A percentile compares a stretch with the other conserved stretches of the same genome.
These are phyloP conservation scores for Chelonus formosanus DNA, from an alignment of 2,888 invertebrate species.

Conservation along the genomic window DNA sequence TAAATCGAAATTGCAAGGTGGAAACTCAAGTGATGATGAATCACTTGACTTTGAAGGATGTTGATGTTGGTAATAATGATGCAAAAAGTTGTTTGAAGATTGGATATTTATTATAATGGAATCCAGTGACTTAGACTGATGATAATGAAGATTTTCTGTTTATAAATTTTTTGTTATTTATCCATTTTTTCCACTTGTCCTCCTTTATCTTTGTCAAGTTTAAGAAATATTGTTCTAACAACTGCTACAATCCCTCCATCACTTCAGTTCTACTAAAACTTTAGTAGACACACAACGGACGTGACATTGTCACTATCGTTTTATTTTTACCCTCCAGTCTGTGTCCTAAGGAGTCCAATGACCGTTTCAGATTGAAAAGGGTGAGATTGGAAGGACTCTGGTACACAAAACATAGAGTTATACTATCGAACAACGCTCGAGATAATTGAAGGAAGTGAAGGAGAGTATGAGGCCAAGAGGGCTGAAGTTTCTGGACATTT, in stretches of 20 bases:
- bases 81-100: not conserved
- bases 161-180: not conserved
- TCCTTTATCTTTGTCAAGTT: not conserved
- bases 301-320: conserved; percentile 49
- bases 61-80: conserved; percentile 9
- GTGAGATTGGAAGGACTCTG: not conserved
- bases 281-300: conserved; percentile 40
- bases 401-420: conserved; percentile 3
- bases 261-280: conserved; percentile 19
- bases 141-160: no score
- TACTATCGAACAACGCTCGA: conserved; percentile 26
- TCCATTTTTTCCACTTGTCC: not conserved
- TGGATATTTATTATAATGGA: conserved; percentile 6
- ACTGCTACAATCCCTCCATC: conserved; percentile 9
- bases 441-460: conserved; percentile 38
- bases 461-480: conserved; percentile 28
- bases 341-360: conserved; percentile 29
- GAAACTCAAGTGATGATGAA: conserved; percentile 10
- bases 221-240: conserved; percentile 34
- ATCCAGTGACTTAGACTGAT: no score
- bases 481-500: conserved; percentile 13
- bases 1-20: conserved; percentile 29
- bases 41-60: conserved; percentile 19
- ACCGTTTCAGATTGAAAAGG: conserved; percentile 27
- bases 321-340: conserved; percentile 36